Percentiles rank a stretch among this genome's conserved stretches.
Conservation (phyloP, 2,888 invertebrate species). For the Erynnis tages region DNA sequence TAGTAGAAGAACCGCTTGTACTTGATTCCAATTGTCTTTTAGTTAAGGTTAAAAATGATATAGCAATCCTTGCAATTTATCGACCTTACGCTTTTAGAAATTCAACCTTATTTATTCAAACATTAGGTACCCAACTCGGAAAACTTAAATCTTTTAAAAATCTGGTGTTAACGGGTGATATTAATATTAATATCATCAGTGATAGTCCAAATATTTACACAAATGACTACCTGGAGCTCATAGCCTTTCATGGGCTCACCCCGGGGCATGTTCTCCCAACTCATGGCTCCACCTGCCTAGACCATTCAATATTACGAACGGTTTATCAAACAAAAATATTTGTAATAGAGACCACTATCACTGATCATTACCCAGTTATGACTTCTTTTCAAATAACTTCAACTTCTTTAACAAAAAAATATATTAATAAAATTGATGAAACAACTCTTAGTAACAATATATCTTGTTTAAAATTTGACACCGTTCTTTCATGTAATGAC, state of each 20-base stretch:
- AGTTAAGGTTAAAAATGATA: background rate
- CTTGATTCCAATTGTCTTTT: background rate
- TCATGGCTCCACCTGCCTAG: background rate
- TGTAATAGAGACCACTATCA: background rate
- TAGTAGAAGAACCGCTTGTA: background rate
- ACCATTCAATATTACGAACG: background rate
- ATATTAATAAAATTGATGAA: background rate
- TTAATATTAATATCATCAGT: background rate
- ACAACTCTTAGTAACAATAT: background rate
- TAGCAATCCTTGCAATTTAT: background rate
- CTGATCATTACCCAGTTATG: background rate
- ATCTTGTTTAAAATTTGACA: background rate
- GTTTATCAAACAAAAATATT: background rate
- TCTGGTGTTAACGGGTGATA: background rate
- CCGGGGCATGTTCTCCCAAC: background rate
- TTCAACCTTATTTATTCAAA: background rate
- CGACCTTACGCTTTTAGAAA: background rate
- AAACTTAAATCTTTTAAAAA: background rate
- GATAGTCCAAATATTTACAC: background rate
- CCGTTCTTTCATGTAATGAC: background rate
- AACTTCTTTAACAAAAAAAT: background rate
- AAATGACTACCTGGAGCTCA: background rate
- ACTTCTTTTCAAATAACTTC: background rate
- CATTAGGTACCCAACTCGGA: background rate
- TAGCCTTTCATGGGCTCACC: background rate